Evolutionary conservation across 53 echinoderm and acorn worm species (phyloP), one percentile per base, ranked within the genome.

Genomic region (Pentamera pediparva): DNA sequence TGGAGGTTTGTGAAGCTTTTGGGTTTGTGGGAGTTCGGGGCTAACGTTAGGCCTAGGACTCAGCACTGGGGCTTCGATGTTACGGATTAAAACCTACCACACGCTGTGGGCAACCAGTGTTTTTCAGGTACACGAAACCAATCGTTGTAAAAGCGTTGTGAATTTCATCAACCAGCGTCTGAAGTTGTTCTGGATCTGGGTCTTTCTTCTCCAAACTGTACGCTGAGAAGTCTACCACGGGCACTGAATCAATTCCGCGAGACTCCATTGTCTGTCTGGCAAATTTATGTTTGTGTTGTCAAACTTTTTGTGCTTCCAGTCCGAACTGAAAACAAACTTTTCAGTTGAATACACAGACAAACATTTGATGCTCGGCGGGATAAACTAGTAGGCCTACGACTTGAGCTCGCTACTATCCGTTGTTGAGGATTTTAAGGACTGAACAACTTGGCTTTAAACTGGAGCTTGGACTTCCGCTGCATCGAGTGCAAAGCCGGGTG

Each of bases 101-200:
- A 41, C 78, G 18, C 11, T 39, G 38, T n/a, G 84, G 78, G 50
- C 67, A 58, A 5, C 84, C 84, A 29, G 69, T 58, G 49, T 84
- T 78, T 59, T 78, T 72, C 40, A 84, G 61, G 26, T 84, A 84
- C 60, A 84, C 78, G 45, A 84, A 84, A 13, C 84, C 84, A 6
- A 84, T 84, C 11, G 84, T 84, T 21, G 84, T 72, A 10, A 84
- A 78, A 4, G 84, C 84, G 17, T 38, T 30, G 50, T 78, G 73
- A 38, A 84, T 62, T 34, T 84, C 73, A 32, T 72, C 84, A 22
- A 84, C 62, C 15, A 84, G 78, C 35, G 70, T 41, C 47, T 78
- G 78, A 50, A 84, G 36, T 19, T 36, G 22, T 49, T 78, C 62
- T 0, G 61, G 45, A 62, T 78, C 78, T 15, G 84, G 78, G 1